Evolutionary conservation across 2,113 vertebrate species (phyloP).

Genomic region (Pterocles burchelli): DNA sequence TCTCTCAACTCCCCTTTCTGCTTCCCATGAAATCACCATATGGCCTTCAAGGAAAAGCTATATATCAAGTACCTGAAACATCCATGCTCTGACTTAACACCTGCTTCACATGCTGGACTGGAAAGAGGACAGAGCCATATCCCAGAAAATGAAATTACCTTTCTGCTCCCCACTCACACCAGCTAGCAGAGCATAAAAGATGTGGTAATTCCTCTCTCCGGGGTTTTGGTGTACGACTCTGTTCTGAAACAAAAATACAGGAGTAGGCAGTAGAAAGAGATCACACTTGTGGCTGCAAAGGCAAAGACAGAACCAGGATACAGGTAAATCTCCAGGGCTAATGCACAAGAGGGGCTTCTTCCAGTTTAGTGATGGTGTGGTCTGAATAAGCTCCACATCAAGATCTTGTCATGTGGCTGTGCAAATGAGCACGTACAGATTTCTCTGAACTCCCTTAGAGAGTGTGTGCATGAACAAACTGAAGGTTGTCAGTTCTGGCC

Average conservation of each 20-base stretch:
- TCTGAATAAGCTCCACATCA: background rate
- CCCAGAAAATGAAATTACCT: slow-evolving; percentile 75
- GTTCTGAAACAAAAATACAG: slow-evolving; percentile 78
- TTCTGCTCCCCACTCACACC: slow-evolving; percentile 81
- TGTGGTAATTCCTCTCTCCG: slow-evolving; percentile 90
- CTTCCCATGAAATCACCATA: background rate
- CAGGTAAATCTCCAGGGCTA: background rate
- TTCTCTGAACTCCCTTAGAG: background rate
- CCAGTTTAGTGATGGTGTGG: background rate
- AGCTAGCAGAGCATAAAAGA: slow-evolving; percentile 88
- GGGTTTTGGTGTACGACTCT: slow-evolving; percentile 90
- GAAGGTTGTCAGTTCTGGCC: background rate
- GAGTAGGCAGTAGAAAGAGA: background rate
- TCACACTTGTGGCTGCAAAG: background rate
- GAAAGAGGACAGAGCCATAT: background rate
- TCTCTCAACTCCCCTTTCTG: background rate
- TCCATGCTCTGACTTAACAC: background rate
- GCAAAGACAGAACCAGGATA: background rate
- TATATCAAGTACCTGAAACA: background rate
- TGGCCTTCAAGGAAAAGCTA: background rate
- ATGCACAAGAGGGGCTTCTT: background rate
- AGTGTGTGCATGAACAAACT: accelerated
- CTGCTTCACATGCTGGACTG: background rate
- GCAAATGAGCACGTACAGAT: background rate
- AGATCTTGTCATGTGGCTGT: background rate